A percentile compares a stretch with the other conserved stretches of the same genome.
These are phyloP conservation scores for Recurvirostra avosetta DNA, from an alignment of 2,113 vertebrate species.

Conservation along the genomic window DNA sequence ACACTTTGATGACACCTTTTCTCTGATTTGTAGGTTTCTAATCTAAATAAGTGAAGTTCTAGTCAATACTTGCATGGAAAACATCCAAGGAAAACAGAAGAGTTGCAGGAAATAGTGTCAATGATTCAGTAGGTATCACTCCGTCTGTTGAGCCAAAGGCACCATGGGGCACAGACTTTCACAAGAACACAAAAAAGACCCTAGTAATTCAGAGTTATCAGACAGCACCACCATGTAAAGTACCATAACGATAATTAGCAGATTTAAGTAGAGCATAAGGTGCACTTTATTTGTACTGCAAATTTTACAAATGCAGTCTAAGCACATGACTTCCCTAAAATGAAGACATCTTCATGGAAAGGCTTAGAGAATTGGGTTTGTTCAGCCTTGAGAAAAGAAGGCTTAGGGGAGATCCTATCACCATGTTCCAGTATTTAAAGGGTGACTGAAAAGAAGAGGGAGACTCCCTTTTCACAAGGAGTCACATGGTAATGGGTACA, in stretches of 20 bases:
- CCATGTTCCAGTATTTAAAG: background rate
- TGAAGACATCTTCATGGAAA: background rate
- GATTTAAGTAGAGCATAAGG: background rate
- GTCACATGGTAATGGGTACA: background rate
- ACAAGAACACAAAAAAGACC: rapidly evolving
- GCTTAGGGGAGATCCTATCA: background rate
- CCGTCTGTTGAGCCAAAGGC: background rate
- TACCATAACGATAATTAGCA: rapidly evolving
- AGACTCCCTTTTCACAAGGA: background rate
- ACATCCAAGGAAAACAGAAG: background rate
- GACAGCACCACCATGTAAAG: rapidly evolving
- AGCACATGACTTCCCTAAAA: background rate
- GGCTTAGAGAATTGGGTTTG: background rate
- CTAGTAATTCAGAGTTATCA: background rate
- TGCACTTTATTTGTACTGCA: too few species aligned
- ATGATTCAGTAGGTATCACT: background rate
- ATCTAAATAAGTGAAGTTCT: background rate
- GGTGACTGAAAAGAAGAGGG: background rate
- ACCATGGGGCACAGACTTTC: background rate
- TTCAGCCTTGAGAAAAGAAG: background rate
- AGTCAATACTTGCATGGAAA: background rate
- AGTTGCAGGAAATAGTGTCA: background rate
- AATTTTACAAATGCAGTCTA: too few species aligned
- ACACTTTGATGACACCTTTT: background rate
- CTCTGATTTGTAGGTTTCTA: background rate